phyloP scores from a whole-genome alignment of 1,140 invertebrate genomes.

The Trachymyrmex cornetzi region DNA sequence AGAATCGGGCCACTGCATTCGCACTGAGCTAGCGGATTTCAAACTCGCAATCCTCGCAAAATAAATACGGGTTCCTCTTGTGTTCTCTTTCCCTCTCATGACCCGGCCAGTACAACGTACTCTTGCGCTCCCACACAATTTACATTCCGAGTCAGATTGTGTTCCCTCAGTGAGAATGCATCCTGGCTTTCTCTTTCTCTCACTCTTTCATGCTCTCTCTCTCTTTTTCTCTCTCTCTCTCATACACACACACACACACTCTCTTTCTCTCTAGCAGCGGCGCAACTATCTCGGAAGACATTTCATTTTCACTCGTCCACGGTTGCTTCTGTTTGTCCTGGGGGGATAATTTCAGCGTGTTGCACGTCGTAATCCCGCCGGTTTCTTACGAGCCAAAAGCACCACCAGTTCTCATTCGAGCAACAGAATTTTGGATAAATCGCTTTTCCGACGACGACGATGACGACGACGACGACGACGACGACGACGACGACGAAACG shows the following conservation, averaged over 20 bases:
- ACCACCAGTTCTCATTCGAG: slow-evolving; percentile 17
- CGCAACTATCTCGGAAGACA: slow-evolving; percentile 83
- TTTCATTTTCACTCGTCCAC: slow-evolving; percentile 77
- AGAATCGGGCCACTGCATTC: slow-evolving; percentile 65
- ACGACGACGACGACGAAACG: not conserved
- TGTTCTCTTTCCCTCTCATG: slow-evolving; percentile 19
- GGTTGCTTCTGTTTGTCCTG: slow-evolving; percentile 50
- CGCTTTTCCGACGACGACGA: not conserved
- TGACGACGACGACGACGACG: not conserved
- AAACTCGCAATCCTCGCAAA: slow-evolving; percentile 70
- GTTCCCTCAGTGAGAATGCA: slow-evolving; percentile 72
- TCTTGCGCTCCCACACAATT: slow-evolving; percentile 63
- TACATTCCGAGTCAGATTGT: slow-evolving; percentile 74
- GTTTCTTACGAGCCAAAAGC: slow-evolving; percentile 34
- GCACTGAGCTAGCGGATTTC: slow-evolving; percentile 70
- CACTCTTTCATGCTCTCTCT: not conserved
- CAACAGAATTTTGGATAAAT: slow-evolving; percentile 30
- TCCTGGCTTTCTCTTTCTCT: slow-evolving; percentile 47
- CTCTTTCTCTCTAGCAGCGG: slow-evolving; percentile 53
- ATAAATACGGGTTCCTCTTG: slow-evolving; percentile 67
- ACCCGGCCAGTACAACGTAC: slow-evolving; percentile 31
- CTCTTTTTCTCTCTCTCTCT: slow-evolving; percentile 12
- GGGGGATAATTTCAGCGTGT: slow-evolving; percentile 54
- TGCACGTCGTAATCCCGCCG: slow-evolving; percentile 21
- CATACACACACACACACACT: not conserved